These are phyloP conservation scores for Pseudonaja textilis DNA, from an alignment of 2,113 vertebrate species.

Conservation along the genomic window DNA sequence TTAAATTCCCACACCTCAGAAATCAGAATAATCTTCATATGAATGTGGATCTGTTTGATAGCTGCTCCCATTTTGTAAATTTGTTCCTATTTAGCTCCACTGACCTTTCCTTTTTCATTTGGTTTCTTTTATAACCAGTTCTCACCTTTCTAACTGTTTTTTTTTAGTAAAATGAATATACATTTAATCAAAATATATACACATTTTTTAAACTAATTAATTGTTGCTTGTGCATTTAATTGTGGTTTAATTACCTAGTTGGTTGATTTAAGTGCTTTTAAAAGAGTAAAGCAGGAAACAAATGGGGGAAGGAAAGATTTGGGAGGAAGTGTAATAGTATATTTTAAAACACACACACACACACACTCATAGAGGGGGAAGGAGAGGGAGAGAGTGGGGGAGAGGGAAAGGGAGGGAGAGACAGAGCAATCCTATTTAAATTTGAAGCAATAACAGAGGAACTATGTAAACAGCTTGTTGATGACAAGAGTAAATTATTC, in stretches of 20 bases:
- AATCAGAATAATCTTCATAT: background rate
- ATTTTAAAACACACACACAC: background rate
- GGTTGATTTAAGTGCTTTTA: background rate
- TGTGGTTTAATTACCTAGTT: background rate
- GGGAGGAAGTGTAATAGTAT: background rate
- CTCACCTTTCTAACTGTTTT: background rate
- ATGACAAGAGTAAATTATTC: slow-evolving; percentile 61
- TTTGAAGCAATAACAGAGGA: slow-evolving; percentile 21
- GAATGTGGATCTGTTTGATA: background rate
- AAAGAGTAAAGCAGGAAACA: background rate
- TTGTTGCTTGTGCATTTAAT: background rate
- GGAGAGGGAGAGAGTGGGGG: too few species aligned
- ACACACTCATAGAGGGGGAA: too few species aligned
- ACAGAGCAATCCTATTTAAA: background rate
- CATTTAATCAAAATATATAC: background rate
- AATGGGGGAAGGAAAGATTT: background rate
- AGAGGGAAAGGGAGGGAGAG: background rate
- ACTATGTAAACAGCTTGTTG: slow-evolving; percentile 35
- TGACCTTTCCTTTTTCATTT: background rate
- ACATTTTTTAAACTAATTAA: background rate
- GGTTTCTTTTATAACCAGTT: background rate
- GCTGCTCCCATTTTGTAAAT: background rate
- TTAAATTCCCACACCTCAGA: background rate
- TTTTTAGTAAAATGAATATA: background rate
- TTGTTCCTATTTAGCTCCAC: background rate